phyloP scores from a whole-genome alignment of 2,113 vertebrate species.

The Microtus oregoni region DNA sequence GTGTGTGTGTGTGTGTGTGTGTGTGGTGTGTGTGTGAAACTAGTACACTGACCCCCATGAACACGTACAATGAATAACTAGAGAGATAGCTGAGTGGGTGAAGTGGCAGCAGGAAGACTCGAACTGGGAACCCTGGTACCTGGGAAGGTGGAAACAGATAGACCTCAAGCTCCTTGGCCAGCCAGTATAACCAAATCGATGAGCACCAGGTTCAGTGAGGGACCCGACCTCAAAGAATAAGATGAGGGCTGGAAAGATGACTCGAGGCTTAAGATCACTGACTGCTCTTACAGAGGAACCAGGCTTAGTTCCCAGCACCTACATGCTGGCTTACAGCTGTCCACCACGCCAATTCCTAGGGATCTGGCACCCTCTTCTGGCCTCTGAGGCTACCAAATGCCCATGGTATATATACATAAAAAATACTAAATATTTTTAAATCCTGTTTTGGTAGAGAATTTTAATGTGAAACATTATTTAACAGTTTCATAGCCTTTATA shows the following conservation, averaged over 20 bases:
- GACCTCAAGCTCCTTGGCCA: too few relatives aligned
- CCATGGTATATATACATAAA: neutral
- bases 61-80: neutral
- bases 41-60: neutral
- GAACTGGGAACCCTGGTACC: neutral
- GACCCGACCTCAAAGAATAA: neutral
- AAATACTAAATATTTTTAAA: neutral
- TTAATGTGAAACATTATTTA: neutral
- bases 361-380: neutral
- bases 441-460: neutral
- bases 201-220: neutral
- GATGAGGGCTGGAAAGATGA: neutral
- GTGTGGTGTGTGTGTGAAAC: neutral
- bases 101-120: neutral
- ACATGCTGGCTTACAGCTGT: neutral
- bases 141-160: neutral
- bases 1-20: neutral
- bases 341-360: neutral
- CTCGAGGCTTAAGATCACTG: neutral
- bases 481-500: neutral
- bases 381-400: neutral
- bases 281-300: neutral
- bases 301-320: neutral
- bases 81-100: neutral
- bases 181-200: too few relatives aligned